phyloP scores from a whole-genome alignment of 2,113 vertebrate genomes.

The Halichoerus grypus region DNA sequence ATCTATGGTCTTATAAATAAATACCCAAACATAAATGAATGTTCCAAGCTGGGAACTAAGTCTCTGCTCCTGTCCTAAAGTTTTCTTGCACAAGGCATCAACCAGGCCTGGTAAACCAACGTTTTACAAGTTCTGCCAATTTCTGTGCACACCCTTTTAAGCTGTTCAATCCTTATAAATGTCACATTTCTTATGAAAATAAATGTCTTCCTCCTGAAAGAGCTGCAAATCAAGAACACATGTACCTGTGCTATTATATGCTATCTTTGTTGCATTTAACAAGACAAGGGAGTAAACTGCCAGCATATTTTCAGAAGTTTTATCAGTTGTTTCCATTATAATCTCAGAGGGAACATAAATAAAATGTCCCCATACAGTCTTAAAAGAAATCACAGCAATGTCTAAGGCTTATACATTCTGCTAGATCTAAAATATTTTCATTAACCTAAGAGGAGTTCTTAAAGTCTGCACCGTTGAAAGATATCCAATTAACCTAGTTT shows the following conservation, averaged over 20 bases:
- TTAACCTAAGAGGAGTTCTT: neutral
- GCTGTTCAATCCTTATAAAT: constrained; percentile 62
- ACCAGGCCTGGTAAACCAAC: neutral
- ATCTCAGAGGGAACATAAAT: constrained; percentile 13
- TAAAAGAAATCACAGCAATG: constrained; percentile 28
- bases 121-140: neutral
- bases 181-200: constrained; percentile 72
- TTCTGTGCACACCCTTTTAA: constrained; percentile 51
- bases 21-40: neutral
- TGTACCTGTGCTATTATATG: neutral
- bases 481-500: constrained; percentile 36
- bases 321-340: constrained; percentile 26
- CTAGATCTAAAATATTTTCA: constrained; percentile 54
- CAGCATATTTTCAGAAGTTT: constrained; percentile 27
- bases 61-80: neutral
- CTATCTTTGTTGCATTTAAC: constrained; percentile 33
- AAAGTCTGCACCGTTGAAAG: neutral
- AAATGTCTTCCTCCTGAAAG: constrained; percentile 58
- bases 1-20: neutral
- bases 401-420: neutral
- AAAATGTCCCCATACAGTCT: neutral
- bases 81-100: neutral
- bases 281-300: constrained; percentile 26
- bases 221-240: neutral
- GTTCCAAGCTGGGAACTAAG: neutral